Evolutionary conservation across 2,888 invertebrate species (phyloP).

Genomic region (Cryptus viduatorius): DNA sequence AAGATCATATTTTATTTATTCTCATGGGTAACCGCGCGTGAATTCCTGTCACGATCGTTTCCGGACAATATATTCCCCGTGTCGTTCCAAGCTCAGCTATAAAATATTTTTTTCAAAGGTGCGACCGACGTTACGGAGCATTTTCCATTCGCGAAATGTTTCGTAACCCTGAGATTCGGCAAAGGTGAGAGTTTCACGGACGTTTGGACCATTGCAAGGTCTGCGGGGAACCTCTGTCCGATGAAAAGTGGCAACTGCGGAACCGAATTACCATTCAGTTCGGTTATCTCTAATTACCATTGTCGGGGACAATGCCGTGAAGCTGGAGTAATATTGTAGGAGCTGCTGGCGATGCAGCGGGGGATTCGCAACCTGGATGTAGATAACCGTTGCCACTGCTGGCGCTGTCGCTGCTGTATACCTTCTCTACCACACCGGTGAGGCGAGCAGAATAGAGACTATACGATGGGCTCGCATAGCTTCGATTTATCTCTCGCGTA

Average conservation of each 20-base stretch:
- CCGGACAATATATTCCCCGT: background rate
- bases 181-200: background rate
- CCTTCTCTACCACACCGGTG: constrained; percentile 15
- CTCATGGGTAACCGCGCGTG: background rate
- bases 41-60: background rate
- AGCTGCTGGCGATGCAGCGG: constrained; percentile 31
- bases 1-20: constrained; percentile 38
- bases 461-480: constrained; percentile 42
- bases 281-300: constrained; percentile 73
- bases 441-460: constrained; percentile 31
- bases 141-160: background rate
- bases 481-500: constrained; percentile 60
- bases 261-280: constrained; percentile 70
- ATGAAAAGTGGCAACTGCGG: constrained; percentile 64
- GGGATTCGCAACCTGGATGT: constrained; percentile 48
- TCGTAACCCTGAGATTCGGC: background rate
- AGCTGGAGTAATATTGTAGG: constrained; percentile 53
- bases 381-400: constrained; percentile 52
- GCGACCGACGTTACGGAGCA: background rate
- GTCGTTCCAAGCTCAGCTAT: background rate
- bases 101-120: background rate
- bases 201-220: background rate
- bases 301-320: constrained; percentile 65
- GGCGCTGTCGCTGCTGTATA: constrained; percentile 11
- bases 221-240: constrained; percentile 26